Evolutionary conservation across 2,888 invertebrate species (phyloP), one percentile per base, ranked within the genome.

Genomic region (Aromia moschata): DNA sequence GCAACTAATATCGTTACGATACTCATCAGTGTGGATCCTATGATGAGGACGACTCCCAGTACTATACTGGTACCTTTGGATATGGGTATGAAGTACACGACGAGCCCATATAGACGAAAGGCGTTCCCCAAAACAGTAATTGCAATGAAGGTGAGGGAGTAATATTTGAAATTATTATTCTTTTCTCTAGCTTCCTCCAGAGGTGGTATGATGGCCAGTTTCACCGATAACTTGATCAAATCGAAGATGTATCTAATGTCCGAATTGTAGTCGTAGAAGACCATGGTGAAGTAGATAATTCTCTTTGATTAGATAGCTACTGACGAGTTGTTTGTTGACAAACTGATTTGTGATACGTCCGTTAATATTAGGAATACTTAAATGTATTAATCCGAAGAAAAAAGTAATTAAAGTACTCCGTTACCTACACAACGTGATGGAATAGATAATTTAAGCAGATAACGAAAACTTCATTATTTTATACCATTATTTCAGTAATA

Each of bases 191-290:
- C 47, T 40, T 44, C 44, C 7, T 64, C 14, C 12, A 64, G 15
- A 9, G 56, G 54, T 2, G 64, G 61, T 7, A 54, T 60, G 18
- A 64, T 59, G 0, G 37, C 56, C 14, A 59, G 20, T 33, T 53
- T 58, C 41, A 53, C 57, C 1, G 64, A 38, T 14, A 64, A 46
- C 45, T 62, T 64, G 18, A 64, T 16, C 16, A 64, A 51, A 40
- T 44, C 36, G 40, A 18, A 52, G 7, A 64, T 43, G 25, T 55
- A 62, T 12, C 30, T 54, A 37, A 64, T 55, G 31, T 57, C 57
- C 4, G 38, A 46, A 15, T 60, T 59, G 25, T 15, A 37, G 38
- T 46, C 55, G 33, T 44, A 49, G 47, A 30, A 40, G 12, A 31
- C 25, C 62, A 62, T 62, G 5, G 2, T n/a, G 33, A 46, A n/a